Percentiles rank a stretch among this genome's conserved stretches.
These are phyloP conservation scores for Batillaria attramentaria DNA, from an alignment of 1,140 invertebrate genomes.

Conservation along the genomic window DNA sequence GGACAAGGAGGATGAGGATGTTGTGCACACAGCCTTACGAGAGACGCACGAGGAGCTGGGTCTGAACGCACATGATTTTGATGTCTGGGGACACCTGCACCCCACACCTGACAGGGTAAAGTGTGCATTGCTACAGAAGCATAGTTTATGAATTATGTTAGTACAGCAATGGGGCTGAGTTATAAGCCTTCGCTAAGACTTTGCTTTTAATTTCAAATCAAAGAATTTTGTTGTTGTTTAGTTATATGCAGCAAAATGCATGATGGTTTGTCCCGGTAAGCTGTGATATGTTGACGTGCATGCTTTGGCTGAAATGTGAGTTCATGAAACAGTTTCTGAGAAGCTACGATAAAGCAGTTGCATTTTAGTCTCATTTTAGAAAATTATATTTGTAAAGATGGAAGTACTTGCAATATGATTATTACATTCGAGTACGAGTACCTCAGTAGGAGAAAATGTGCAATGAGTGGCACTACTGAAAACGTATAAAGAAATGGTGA, in stretches of 20 bases:
- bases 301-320: no score
- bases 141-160: neutral
- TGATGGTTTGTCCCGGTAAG: neutral
- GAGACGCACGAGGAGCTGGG: slow-evolving; percentile 93
- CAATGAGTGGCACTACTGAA: no score
- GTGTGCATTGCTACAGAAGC: neutral
- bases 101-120: slow-evolving; percentile 71
- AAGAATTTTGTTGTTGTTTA: neutral
- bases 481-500: neutral
- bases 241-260: neutral
- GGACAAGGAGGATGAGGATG: slow-evolving; percentile 78
- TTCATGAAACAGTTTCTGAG: no score
- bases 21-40: slow-evolving; percentile 83
- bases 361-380: no score
- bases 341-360: no score
- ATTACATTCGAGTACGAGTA: no score
- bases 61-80: slow-evolving; percentile 76
- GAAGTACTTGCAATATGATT: no score
- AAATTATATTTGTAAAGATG: no score
- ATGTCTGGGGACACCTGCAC: slow-evolving; percentile 82
- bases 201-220: neutral
- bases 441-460: no score
- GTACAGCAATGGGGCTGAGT: neutral
- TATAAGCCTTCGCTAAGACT: neutral
- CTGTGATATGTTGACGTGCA: no score